Base-by-base conservation (phyloP, 2,113 vertebrate species). In the Pterophyllum scalare region DNA sequence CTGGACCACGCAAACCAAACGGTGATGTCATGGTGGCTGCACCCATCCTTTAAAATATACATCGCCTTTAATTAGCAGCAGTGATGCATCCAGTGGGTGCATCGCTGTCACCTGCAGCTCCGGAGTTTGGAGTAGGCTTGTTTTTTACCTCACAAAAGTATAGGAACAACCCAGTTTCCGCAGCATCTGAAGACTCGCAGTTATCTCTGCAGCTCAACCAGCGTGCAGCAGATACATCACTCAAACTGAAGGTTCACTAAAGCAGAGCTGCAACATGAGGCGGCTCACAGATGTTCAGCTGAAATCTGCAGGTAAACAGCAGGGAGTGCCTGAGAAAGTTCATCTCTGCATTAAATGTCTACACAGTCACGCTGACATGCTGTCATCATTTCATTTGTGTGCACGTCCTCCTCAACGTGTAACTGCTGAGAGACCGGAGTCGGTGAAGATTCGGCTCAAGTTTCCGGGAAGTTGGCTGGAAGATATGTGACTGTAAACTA, bases 401-500 rank as follows among this genome's bases (percentile, higher is more conserved):
- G 24, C 40, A 19, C 65, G 2, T 49, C 22, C 65, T 70, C 24
- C 43, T 0, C 5, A 70, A 28, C 6, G 0, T 15, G 24, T 17
- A 10, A 6, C 17, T 1, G 43, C 17, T 13, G 24, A 13, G 65
- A 49, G 46, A 17, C 12, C 3, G 14, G 49, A 75, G 70, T 22
- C 52, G 1, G 52, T 9, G 15, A 6, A 75, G 28, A 75, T 19
- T 58, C 60, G 17, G 11, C 38, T 43, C 10, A 38, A 61, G 80
- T 46, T 62, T 81, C 58, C 80, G 56, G 31, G n/a, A 75, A 81
- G 61, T 24, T 33, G 24, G 31, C 56, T 43, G 22, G 17, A 81
- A 74, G 56, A 35, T 56, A 17, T 75, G 28, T 0, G 28, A 35
- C 70, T 35, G 49, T 56, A 56, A 33, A 56, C 49, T 33, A 20